Evolutionary conservation across 2,797 vertebrate genomes (phyloP).

Genomic region (Bradypodion ventrale): DNA sequence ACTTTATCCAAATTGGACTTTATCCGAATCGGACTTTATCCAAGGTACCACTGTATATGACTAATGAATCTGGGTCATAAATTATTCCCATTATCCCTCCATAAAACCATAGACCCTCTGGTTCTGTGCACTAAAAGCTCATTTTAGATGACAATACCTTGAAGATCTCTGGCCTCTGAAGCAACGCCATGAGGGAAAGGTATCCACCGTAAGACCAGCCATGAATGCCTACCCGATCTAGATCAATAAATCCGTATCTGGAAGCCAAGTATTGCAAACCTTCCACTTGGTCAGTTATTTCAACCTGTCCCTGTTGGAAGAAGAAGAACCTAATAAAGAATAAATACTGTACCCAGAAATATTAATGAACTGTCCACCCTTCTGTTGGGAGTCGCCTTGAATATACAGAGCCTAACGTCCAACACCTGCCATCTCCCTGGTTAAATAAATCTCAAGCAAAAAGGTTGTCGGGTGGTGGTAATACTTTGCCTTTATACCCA

Average conservation of each 20-base stretch:
- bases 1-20: too few species aligned
- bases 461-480: too few species aligned
- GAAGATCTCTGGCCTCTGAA: slow-evolving; percentile 83
- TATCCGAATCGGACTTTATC: too few species aligned
- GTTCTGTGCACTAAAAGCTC: too few species aligned
- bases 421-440: background rate
- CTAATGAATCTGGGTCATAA: too few species aligned
- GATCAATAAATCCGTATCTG: slow-evolving; percentile 80
- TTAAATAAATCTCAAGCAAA: background rate
- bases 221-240: slow-evolving; percentile 81
- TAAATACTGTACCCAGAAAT: background rate
- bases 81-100: too few species aligned
- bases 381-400: background rate
- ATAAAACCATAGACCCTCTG: too few species aligned
- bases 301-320: slow-evolving; percentile 79
- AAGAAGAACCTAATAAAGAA: background rate
- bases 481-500: background rate
- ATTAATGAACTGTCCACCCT: background rate
- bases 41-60: too few species aligned
- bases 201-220: slow-evolving; percentile 85
- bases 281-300: slow-evolving; percentile 83
- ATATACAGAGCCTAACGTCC: background rate
- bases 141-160: slow-evolving; percentile 71
- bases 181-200: slow-evolving; percentile 81
- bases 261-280: slow-evolving; percentile 81